Conservation (phyloP, 92 coral and sea anemone genomes). For the Nematostella vectensis region DNA sequence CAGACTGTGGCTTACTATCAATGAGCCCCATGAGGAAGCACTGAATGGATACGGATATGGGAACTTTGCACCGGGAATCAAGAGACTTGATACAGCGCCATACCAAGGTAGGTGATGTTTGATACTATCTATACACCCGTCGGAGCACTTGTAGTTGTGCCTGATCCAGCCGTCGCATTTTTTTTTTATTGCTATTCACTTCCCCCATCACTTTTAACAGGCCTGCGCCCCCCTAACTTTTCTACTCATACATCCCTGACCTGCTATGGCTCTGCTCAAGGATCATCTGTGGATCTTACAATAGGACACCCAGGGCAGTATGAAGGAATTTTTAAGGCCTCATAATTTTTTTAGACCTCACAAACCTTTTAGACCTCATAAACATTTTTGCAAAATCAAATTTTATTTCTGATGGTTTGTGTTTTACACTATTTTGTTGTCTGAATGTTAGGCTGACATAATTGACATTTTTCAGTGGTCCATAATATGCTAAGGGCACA, state of each 20-base stretch:
- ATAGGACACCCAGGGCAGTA: too few species aligned
- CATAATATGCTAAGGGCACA: conserved; percentile 82
- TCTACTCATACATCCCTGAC: too few species aligned
- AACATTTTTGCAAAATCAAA: too few species aligned
- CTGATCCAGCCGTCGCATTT: too few species aligned
- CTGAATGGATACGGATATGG: conserved; percentile 69
- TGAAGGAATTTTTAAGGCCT: too few species aligned
- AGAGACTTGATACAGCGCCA: conserved; percentile 49
- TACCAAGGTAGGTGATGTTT: conserved; percentile 64
- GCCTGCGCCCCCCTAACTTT: not conserved
- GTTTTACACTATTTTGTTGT: not conserved
- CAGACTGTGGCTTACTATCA: conserved; percentile 74
- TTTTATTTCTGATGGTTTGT: not conserved
- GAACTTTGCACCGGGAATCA: conserved; percentile 67
- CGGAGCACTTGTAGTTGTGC: not conserved
- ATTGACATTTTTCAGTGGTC: conserved; percentile 34
- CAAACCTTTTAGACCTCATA: too few species aligned
- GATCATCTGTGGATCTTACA: too few species aligned
- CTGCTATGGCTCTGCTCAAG: too few species aligned
- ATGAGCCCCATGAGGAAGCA: conserved; percentile 83
- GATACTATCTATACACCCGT: too few species aligned
- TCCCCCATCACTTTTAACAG: not conserved
- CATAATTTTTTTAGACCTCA: too few species aligned
- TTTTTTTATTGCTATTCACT: not conserved
- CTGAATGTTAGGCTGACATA: not conserved